Conservation (phyloP, 2,113 vertebrate genomes). For the Barnardius zonarius region DNA sequence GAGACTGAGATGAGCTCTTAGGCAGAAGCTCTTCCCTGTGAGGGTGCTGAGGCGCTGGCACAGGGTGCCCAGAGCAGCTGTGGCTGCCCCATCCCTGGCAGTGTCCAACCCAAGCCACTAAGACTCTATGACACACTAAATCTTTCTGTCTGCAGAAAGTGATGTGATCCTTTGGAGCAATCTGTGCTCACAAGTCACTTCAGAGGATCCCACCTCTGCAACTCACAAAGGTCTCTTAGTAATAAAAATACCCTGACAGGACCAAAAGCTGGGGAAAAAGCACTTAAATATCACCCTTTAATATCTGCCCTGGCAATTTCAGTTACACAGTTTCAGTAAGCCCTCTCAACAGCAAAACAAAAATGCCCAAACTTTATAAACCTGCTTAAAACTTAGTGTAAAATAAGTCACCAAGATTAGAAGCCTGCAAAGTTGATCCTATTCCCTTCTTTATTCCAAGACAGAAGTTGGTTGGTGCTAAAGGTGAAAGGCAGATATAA, state of each 20-base stretch:
- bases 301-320: neutral
- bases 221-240: too few species aligned
- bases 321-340: too few species aligned
- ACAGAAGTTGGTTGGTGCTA: neutral
- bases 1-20: too few species aligned
- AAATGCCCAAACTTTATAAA: neutral
- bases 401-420: neutral
- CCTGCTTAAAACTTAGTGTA: rapidly evolving
- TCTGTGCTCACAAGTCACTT: neutral
- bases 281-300: rapidly evolving
- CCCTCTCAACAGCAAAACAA: neutral
- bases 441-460: neutral
- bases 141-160: neutral
- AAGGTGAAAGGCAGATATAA: neutral
- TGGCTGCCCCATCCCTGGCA: neutral
- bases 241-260: neutral
- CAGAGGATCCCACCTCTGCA: neutral
- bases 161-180: rapidly evolving
- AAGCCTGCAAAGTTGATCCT: neutral
- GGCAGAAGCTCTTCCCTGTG: too few species aligned
- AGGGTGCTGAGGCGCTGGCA: too few species aligned
- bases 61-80: too few species aligned
- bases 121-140: neutral
- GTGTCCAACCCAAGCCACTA: neutral
- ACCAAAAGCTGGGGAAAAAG: neutral